Percentiles rank a stretch among this genome's conserved stretches.
Conservation (phyloP, 2,888 invertebrate species). For the Lithophane ornitopus region DNA sequence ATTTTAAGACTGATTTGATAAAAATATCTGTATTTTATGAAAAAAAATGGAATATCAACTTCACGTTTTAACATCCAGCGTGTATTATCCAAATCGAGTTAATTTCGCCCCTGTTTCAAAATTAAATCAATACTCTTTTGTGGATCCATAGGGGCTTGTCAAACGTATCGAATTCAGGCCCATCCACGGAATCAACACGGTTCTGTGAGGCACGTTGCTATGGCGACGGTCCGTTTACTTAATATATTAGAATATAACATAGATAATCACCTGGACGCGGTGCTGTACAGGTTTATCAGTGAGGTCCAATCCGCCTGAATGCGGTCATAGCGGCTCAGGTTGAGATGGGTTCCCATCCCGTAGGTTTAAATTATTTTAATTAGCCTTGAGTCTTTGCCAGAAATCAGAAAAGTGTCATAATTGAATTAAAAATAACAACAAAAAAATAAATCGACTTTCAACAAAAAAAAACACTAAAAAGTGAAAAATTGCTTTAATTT, state of each 20-base stretch:
- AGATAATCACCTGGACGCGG: slow-evolving; percentile 11
- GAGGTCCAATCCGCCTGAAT: slow-evolving; percentile 28
- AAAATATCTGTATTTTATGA: neutral
- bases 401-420: neutral
- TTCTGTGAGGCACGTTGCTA: slow-evolving; percentile 21
- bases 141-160: slow-evolving; percentile 34
- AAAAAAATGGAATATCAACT: slow-evolving; percentile 1
- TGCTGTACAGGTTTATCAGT: slow-evolving; percentile 39
- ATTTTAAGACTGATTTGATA: neutral
- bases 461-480: too few species aligned
- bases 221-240: slow-evolving; percentile 9
- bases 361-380: neutral
- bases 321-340: neutral
- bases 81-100: slow-evolving; percentile 19
- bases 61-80: slow-evolving; percentile 11
- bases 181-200: slow-evolving; percentile 41
- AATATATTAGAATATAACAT: slow-evolving; percentile 30
- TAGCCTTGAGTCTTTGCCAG: neutral
- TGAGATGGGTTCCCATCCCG: slow-evolving; percentile 23
- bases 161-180: slow-evolving; percentile 49
- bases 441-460: too few species aligned
- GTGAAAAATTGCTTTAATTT: too few species aligned
- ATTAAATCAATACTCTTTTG: slow-evolving; percentile 49
- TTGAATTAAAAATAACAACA: neutral
- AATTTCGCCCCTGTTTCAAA: slow-evolving; percentile 17